Evolutionary conservation across 2,797 vertebrate genomes (phyloP), one percentile per base, ranked within the genome.

Genomic region (Hoplostethus mediterraneus): DNA sequence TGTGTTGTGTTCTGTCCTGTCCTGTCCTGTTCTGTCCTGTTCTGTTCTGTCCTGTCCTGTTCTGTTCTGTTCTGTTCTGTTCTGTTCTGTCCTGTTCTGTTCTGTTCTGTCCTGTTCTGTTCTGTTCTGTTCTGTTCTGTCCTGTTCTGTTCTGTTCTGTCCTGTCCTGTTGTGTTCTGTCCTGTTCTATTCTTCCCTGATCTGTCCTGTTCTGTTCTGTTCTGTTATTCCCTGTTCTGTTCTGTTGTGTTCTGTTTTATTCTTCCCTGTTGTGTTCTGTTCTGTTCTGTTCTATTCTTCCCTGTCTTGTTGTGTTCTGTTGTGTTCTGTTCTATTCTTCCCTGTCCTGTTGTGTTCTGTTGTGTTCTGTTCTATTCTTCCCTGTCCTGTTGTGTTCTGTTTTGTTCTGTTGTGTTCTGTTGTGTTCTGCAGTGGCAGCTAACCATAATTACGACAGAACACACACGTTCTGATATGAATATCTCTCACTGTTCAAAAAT

Each of bases 281-380:
- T 36, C 4, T 36, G 4, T 36, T 36, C 4, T 5, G 4, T 36
- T 71, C 51, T 17, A 4, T 66, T 75, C 30, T 31, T 53, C 1
- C 25, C 53, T 65, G 45, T 48, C 16, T 14, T 55, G 13, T 51
- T 42, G 55, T 63, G 55, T 53, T 42, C 54, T 70, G 33, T 68
- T 66, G 58, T 60, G 25, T 8, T 42, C 2, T 55, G 9, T 67
- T 6, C 47, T 40, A 4, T 52, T 63, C 47, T 75, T 67, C 28
- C 28, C 28, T 28, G 28, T 65, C 10, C 42, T 44, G 42, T 3
- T 3, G 5, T 44, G 3, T 44, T 44, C 10, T 11, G 9, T 36
- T 36, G 2, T 36, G 6, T 36, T 36, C 33, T 36, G 33, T 36
- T 36, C 33, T 5, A 5, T 36, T 36, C 4, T 36, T 3, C 7